A percentile compares a stretch with the other conserved stretches of the same genome.
phyloP scores from a whole-genome alignment of 1,140 invertebrate species.

The Papilio helenus region DNA sequence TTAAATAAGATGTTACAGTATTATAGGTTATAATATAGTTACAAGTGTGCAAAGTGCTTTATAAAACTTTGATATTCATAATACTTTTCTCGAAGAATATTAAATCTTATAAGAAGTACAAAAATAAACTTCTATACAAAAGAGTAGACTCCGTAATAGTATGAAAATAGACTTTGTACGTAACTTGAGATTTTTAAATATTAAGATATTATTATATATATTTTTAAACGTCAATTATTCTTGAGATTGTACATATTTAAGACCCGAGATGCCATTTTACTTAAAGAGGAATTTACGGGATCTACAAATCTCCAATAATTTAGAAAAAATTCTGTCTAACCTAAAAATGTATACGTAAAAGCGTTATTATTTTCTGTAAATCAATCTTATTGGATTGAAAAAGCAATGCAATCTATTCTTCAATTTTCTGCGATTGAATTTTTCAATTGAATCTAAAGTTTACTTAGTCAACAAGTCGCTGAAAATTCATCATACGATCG shows the following conservation, averaged over 20 bases:
- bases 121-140: no score
- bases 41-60: background rate
- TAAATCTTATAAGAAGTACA: background rate
- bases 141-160: no score
- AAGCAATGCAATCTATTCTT: slow-evolving; percentile 14
- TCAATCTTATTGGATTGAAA: background rate
- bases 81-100: background rate
- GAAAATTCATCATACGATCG: slow-evolving; percentile 9
- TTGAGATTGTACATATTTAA: no score
- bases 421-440: background rate
- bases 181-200: no score
- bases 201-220: no score
- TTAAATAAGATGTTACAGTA: slow-evolving; percentile 1
- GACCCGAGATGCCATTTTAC: no score
- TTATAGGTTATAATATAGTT: background rate
- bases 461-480: slow-evolving; percentile 11
- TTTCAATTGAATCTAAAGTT: slow-evolving; percentile 21
- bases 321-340: background rate
- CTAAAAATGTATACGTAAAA: background rate
- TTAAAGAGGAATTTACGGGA: no score
- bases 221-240: no score
- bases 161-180: no score
- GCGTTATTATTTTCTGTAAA: background rate
- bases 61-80: background rate
- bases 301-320: no score